Percentiles rank a stretch among this genome's conserved stretches.
phyloP scores from a whole-genome alignment of 2,888 invertebrate genomes.

The Lepas anatifera region DNA sequence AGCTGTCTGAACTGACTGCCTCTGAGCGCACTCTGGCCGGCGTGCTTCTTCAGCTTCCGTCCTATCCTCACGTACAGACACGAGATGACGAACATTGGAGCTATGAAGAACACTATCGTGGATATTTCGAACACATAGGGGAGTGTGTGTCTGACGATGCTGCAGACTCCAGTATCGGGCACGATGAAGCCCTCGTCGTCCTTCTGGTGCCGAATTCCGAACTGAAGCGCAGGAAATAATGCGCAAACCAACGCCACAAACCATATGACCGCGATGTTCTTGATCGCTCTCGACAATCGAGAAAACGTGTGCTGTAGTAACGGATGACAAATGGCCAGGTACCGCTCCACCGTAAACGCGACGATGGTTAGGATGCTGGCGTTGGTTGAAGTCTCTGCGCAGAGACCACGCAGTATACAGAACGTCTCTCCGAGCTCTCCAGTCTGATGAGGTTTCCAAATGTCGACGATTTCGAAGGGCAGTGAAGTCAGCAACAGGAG shows the following conservation, averaged over 20 bases:
- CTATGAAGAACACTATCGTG: slow-evolving; percentile 63
- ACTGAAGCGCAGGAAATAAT: slow-evolving; percentile 69
- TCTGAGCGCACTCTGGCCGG: too few relatives aligned
- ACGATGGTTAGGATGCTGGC: slow-evolving; percentile 69
- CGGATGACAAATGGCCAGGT: slow-evolving; percentile 75
- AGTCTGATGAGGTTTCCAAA: slow-evolving; percentile 16
- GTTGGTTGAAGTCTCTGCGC: slow-evolving; percentile 61
- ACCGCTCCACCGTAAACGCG: slow-evolving; percentile 75
- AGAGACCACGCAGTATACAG: slow-evolving; percentile 61
- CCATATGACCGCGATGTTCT: slow-evolving; percentile 70
- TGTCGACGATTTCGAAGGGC: slow-evolving; percentile 56
- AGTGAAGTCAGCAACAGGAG: slow-evolving; percentile 62
- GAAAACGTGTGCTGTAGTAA: slow-evolving; percentile 72
- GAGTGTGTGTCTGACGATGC: slow-evolving; percentile 45
- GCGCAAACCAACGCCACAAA: slow-evolving; percentile 49
- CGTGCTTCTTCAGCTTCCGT: slow-evolving; percentile 20
- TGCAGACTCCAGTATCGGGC: slow-evolving; percentile 39
- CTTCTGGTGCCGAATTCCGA: slow-evolving; percentile 46
- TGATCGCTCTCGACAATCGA: slow-evolving; percentile 64
- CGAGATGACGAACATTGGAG: slow-evolving; percentile 72
- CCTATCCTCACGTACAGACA: slow-evolving; percentile 47
- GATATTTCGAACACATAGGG: slow-evolving; percentile 65
- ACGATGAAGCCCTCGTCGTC: slow-evolving; percentile 33
- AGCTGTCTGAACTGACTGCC: too few relatives aligned
- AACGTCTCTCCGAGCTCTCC: slow-evolving; percentile 52